Conservation (phyloP, 35 echinoderm and acorn worm genomes). For the Patiria miniata region DNA sequence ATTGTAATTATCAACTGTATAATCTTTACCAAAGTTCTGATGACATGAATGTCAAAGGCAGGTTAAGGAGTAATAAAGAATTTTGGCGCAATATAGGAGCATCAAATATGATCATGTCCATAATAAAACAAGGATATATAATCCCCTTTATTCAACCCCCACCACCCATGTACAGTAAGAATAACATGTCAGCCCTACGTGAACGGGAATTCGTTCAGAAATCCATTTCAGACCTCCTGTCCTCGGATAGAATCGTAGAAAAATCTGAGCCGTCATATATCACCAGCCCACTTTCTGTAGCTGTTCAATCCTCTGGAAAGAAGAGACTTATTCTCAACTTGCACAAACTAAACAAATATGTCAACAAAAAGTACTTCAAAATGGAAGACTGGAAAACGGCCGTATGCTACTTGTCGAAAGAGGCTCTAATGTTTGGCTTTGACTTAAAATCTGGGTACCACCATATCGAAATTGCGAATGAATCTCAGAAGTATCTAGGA, state of each 20-base stretch:
- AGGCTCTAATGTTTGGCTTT: slow-evolving; percentile 26
- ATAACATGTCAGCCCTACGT: too few relatives aligned
- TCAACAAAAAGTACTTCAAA: slow-evolving; percentile 41
- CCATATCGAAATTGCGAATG: slow-evolving; percentile 50
- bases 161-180: too few relatives aligned
- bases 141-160: too few relatives aligned
- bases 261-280: background rate
- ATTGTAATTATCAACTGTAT: background rate
- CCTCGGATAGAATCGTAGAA: too few relatives aligned
- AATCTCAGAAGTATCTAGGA: slow-evolving; percentile 6
- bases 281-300: background rate
- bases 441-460: slow-evolving; percentile 52
- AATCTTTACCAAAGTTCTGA: background rate
- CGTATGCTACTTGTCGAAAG: background rate
- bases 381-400: slow-evolving; percentile 4
- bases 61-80: background rate
- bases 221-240: too few relatives aligned
- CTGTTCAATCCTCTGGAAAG: slow-evolving; percentile 11
- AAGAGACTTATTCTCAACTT: slow-evolving; percentile 31
- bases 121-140: background rate
- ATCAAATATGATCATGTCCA: background rate
- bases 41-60: background rate
- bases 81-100: background rate
- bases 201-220: too few relatives aligned
- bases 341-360: slow-evolving; percentile 27